Conservation (phyloP, 2,797 vertebrate genomes). For the Sebastiscus tertius region DNA sequence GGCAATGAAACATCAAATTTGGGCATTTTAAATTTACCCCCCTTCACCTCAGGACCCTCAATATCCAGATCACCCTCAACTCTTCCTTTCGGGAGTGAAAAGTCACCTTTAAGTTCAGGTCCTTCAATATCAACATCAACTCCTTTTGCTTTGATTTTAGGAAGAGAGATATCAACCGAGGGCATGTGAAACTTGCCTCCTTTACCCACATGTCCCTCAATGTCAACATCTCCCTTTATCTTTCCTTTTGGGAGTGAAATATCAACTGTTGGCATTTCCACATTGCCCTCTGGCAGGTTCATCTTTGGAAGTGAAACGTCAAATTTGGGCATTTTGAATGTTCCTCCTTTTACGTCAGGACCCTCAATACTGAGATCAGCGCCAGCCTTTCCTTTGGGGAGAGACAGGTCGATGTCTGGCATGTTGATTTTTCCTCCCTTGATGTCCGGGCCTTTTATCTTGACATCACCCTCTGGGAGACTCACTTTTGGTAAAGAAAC, state of each 20-base stretch:
- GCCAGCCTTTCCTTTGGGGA: conserved; percentile 49
- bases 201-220: conserved; percentile 45
- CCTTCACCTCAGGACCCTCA: conserved; percentile 32
- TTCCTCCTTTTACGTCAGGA: conserved; percentile 10
- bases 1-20: conserved; percentile 56
- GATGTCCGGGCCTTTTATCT: conserved; percentile 29
- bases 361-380: conserved; percentile 18
- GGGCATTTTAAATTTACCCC: conserved; percentile 59
- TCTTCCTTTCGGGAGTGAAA: conserved; percentile 56
- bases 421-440: conserved; percentile 38
- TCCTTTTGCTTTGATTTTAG: conserved; percentile 51
- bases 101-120: conserved; percentile 27
- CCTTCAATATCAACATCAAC: conserved; percentile 34
- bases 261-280: conserved; percentile 66
- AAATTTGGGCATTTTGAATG: conserved; percentile 65
- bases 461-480: conserved; percentile 14
- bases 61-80: conserved; percentile 48
- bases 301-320: conserved; percentile 60
- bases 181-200: conserved; percentile 61
- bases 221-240: not conserved
- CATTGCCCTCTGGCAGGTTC: conserved; percentile 16
- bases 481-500: conserved; percentile 50
- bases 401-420: conserved; percentile 50
- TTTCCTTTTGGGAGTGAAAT: conserved; percentile 65
- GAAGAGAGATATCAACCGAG: conserved; percentile 60